phyloP scores from a whole-genome alignment of 2,888 invertebrate genomes.

The Nemoura dubitans region DNA sequence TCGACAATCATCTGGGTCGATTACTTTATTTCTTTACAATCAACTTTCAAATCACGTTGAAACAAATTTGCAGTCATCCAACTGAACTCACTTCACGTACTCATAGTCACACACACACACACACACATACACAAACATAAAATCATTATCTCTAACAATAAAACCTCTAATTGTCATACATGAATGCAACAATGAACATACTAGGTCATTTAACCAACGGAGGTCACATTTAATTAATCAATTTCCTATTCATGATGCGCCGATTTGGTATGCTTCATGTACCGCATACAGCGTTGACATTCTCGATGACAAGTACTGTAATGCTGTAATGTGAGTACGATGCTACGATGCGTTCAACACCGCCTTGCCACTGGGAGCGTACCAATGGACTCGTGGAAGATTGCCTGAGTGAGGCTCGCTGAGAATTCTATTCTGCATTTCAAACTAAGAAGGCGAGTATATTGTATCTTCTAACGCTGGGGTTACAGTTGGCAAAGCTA shows the following conservation, averaged over 20 bases:
- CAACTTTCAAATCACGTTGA: neutral
- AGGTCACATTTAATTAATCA: constrained; percentile 19
- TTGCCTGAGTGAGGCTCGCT: too few species aligned
- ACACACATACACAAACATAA: neutral
- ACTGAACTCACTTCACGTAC: neutral
- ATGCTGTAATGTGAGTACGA: too few species aligned
- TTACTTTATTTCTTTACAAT: neutral
- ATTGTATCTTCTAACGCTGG: too few species aligned
- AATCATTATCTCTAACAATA: neutral
- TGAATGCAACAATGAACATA: constrained; percentile 7
- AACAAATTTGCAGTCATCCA: neutral
- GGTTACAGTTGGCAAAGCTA: too few species aligned
- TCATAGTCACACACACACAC: neutral
- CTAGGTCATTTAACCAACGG: constrained; percentile 10
- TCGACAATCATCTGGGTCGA: neutral
- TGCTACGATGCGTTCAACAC: too few species aligned
- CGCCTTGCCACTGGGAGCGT: too few species aligned
- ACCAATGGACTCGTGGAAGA: too few species aligned
- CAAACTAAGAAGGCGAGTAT: too few species aligned
- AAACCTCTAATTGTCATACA: constrained; percentile 12
- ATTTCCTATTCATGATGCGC: neutral
- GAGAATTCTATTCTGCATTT: too few species aligned
- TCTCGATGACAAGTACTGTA: too few species aligned
- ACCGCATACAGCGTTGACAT: neutral
- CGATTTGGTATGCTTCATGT: neutral